These are phyloP conservation scores for Apis mellifera DNA, from an alignment of 1,140 invertebrate genomes.

Conservation along the genomic window DNA sequence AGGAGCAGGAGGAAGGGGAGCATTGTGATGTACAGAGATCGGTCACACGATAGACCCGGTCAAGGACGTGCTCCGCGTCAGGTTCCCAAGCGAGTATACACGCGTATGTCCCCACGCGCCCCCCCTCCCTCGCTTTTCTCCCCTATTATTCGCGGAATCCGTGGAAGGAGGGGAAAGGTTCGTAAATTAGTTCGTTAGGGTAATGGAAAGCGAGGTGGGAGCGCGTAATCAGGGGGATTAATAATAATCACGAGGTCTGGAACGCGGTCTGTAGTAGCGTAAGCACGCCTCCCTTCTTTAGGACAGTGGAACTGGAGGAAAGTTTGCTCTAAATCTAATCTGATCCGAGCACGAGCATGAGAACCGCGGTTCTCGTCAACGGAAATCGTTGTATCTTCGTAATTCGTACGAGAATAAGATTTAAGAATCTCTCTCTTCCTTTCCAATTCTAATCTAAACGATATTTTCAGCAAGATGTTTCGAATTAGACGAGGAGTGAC, in stretches of 20 bases:
- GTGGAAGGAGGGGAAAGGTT: too few relatives aligned
- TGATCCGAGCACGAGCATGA: too few relatives aligned
- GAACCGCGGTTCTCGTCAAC: too few relatives aligned
- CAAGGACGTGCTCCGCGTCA: conserved; percentile 78
- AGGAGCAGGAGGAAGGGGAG: conserved; percentile 42
- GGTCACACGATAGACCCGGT: conserved; percentile 81
- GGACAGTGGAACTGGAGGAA: conserved; percentile 4
- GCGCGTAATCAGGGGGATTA: not conserved
- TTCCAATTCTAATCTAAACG: too few relatives aligned
- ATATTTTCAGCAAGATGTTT: too few relatives aligned
- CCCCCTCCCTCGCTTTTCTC: not conserved
- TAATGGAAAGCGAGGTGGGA: conserved; percentile 11
- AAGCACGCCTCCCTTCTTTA: not conserved
- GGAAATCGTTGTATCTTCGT: too few relatives aligned
- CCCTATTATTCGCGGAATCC: not conserved
- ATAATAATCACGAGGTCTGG: not conserved
- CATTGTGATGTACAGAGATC: conserved; percentile 79
- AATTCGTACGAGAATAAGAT: too few relatives aligned
- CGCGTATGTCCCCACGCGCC: conserved; percentile 18
- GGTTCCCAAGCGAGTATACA: conserved; percentile 74
- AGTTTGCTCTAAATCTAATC: not conserved
- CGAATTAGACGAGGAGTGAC: not conserved
- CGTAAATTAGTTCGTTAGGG: conserved; percentile 45
- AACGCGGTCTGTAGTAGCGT: not conserved
- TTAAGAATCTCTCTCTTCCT: too few relatives aligned